Evolutionary conservation across 2,888 invertebrate genomes (phyloP), one percentile per base, ranked within the genome.

Genomic region (Zele albiditarsus): DNA sequence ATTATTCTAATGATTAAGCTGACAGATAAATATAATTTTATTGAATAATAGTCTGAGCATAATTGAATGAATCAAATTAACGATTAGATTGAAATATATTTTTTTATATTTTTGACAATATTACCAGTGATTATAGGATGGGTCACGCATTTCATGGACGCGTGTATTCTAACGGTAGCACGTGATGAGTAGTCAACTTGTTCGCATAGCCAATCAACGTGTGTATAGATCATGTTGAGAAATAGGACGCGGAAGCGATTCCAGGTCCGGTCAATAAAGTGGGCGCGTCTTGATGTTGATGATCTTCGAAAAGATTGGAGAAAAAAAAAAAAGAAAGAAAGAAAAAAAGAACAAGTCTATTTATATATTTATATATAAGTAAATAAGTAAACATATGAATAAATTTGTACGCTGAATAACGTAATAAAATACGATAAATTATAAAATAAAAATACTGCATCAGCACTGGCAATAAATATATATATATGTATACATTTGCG

Each of bases 221-320:
- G n/a, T 10, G 20, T 53, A n/a, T 23, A 8, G 20, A 53, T 53
- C 53, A 53, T 10, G n/a, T 53, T 53, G 53, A 53, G 53, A 60
- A 70, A 58, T 70, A 70, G 53, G 62, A 46, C 10, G 42, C 62
- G 70, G 62, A 71, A 53, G 20, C 10, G 53, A 71, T 62, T 71
- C 38, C 63, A 38, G 20, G 42, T 28, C 28, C 25, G 27, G 14
- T 25, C 57, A 25, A 71, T 71, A 38, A 71, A 62, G 46, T 71
- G 46, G 70, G 70, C 62, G 53, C 53, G 53, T 53, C 53, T 53
- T 53, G 20, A 53, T 53, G 53, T 53, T 53, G 53, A 53, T 53
- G 16, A n/a, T 46, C 60, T 31, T 60, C 14, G 12, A 38, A 38
- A 38, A 38, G 2, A 12, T 46, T 16, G 2, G 16, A 46, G 4